Conservation (phyloP, 2,888 invertebrate genomes). For the Anthrax anthrax region DNA sequence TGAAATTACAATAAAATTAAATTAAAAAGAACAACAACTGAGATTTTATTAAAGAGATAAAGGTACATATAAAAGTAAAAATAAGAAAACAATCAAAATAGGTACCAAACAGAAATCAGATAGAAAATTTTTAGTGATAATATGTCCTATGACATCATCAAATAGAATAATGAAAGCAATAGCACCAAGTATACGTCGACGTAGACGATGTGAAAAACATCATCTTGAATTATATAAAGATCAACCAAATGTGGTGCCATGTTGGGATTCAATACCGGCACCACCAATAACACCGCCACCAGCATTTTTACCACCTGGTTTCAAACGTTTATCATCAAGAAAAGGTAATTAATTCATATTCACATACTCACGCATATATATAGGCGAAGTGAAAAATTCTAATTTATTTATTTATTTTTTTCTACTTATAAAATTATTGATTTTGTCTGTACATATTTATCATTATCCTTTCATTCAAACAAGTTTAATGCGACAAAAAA, state of each 20-base stretch:
- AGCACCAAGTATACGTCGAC: conserved; percentile 45
- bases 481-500: no score
- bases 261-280: conserved; percentile 40
- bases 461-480: no score
- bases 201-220: conserved; percentile 48
- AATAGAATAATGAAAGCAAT: conserved; percentile 46
- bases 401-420: no score
- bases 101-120: background rate
- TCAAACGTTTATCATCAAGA: conserved; percentile 32
- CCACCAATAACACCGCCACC: conserved; percentile 55
- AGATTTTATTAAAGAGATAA: background rate
- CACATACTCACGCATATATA: no score
- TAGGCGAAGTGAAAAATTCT: no score
- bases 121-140: background rate
- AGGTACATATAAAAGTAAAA: background rate
- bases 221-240: conserved; percentile 36
- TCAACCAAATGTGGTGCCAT: conserved; percentile 40
- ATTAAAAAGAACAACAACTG: no score
- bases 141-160: conserved; percentile 3
- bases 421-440: no score
- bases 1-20: no score
- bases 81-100: background rate
- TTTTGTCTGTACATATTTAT: no score
- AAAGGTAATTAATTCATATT: conserved; percentile 20
- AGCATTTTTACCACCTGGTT: conserved; percentile 47